Evolutionary conservation across 2,113 vertebrate species (phyloP).

Genomic region (Callithrix jacchus): DNA sequence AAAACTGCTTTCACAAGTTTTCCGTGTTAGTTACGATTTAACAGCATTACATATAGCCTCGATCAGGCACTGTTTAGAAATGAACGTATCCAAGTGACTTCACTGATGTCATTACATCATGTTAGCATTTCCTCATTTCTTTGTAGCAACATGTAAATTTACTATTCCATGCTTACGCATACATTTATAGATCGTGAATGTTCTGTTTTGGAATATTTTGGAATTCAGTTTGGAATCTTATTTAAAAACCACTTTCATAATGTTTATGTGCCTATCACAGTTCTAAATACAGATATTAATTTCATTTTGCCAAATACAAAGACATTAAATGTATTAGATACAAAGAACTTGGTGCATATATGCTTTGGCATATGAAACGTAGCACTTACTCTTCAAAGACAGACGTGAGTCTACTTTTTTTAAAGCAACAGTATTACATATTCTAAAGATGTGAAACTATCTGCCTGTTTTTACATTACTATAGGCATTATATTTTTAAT

Average conservation of each 20-base stretch:
- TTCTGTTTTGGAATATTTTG: background rate
- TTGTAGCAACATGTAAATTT: background rate
- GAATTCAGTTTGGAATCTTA: conserved; percentile 11
- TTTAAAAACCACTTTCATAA: background rate
- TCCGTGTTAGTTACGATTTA: background rate
- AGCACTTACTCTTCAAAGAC: background rate
- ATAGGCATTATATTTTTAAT: background rate
- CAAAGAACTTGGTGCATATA: background rate
- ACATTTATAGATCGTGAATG: background rate
- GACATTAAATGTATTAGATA: background rate
- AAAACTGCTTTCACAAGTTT: background rate
- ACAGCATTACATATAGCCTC: background rate
- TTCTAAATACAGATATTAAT: background rate
- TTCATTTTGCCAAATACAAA: conserved; percentile 29
- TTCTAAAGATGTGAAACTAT: background rate
- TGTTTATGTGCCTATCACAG: background rate
- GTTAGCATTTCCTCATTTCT: background rate
- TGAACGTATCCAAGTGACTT: background rate
- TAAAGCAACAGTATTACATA: conserved; percentile 17
- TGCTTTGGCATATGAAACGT: background rate
- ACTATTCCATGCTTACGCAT: background rate
- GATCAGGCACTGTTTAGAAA: background rate
- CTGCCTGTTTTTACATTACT: background rate
- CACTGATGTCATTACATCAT: background rate
- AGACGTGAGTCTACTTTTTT: background rate